Base-by-base conservation (phyloP, 2,888 invertebrate genomes). In the Leucophora obtusa region DNA sequence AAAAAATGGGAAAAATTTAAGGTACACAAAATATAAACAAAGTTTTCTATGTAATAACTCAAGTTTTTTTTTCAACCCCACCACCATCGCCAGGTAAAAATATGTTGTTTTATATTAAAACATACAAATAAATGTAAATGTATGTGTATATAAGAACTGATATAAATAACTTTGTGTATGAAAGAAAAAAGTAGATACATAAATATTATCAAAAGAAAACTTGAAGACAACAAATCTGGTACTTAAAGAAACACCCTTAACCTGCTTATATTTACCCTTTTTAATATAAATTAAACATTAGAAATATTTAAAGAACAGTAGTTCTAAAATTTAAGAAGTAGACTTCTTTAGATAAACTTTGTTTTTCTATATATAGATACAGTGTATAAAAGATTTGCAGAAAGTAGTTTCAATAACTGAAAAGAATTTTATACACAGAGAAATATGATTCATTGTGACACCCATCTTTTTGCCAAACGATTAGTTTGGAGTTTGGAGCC, bases 171-270 rank as follows among this genome's bases (percentile, higher is more conserved):
- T n/a, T 47, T 47, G n/a, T 14, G 43, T 43, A 43, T 8, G 43
- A 5, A 47, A 38, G 6, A 38, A 38, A 14, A 38, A 38, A 38
- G 11, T 38, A 38, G 15, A 28, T 11, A 14, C 38, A 2, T 11
- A 38, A 58, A 33, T 6, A 28, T 54, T 28, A 8, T 54, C 4
- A 14, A 24, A 56, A 56, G 56, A 33, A 56, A 33, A 33, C 56
- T 15, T 56, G 5, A 47, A 47, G 43, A 47, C 43, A 47, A n/a
- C n/a, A 47, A 47, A 15, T 47, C 38, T 14, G 5, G 15, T n/a
- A 47, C 43, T 47, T 47, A 47, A 47, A n/a, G 43, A 47, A 47
- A 47, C n/a, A 47, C 43, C n/a, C 43, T 47, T 47, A 47, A 47
- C 43, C 43, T 47, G 43, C 6, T 47, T 47, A n/a, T 14, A n/a